Evolutionary conservation across 2,888 invertebrate genomes (phyloP), one percentile per base, ranked within the genome.

Genomic region (Acronicta leporina): DNA sequence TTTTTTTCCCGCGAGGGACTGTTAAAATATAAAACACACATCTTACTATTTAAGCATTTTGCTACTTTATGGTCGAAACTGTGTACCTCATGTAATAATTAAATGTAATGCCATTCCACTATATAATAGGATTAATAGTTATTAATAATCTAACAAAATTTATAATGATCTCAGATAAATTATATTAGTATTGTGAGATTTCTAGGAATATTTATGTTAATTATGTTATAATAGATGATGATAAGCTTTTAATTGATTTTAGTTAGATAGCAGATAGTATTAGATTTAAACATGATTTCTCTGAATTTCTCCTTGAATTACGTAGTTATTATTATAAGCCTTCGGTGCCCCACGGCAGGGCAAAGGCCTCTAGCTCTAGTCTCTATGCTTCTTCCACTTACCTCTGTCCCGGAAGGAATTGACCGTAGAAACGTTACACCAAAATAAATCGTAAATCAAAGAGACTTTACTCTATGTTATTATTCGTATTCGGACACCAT

Each of bases 141-240:
- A 6, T 4, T 8, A 30, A 11, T 44, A 44, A 38, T 63, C 43
- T 16, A 48, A 11, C 15, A 41, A 62, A 43, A 13, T 35, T n/a
- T 49, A 20, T 27, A 35, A 27, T 5, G 7, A 27, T 10, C 13
- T 25, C 27, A 45, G 35, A 11, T 9, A 15, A 20, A 35, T 44
- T 30, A 30, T 40, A 35, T 44, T 30, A 30, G 33, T 27, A 46
- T 65, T 50, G 13, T n/a, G 6, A 16, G 5, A 47, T 56, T 72
- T 50, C 57, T 72, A 4, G 10, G 49, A 66, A 72, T 33, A 25
- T 41, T 44, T 9, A 9, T 14, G 14, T 30, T 45, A 35, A 51
- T 51, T 44, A 38, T 42, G 43, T 15, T 38, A 35, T 13, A 27
- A 38, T 45, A 30, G 14, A 47, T 41, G 42, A 65, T 25, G 16